These are phyloP conservation scores for Diorhabda carinulata DNA, from an alignment of 1,140 invertebrate species.

Conservation along the genomic window DNA sequence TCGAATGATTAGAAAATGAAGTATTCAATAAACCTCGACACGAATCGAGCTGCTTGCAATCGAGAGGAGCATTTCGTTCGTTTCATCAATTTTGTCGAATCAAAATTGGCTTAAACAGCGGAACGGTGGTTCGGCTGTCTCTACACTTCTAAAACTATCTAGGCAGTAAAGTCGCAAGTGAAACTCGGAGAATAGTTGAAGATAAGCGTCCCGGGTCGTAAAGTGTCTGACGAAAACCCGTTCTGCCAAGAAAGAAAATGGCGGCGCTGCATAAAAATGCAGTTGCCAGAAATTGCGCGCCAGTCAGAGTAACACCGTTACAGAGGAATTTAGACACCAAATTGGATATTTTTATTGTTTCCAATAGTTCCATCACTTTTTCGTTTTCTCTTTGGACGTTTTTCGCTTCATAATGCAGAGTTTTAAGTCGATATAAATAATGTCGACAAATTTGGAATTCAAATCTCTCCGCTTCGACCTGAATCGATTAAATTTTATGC, in stretches of 20 bases:
- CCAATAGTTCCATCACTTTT: slow-evolving; percentile 2
- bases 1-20: neutral
- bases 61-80: neutral
- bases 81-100: slow-evolving; percentile 2
- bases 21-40: slow-evolving; percentile 1
- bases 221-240: neutral
- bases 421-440: slow-evolving; percentile 1
- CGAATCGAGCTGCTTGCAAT: neutral
- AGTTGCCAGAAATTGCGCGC: slow-evolving; percentile 1
- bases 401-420: neutral
- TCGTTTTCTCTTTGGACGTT: neutral
- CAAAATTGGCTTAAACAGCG: slow-evolving; percentile 2
- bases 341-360: slow-evolving; percentile 3
- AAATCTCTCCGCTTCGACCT: neutral
- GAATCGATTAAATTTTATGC: too few relatives aligned
- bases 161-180: neutral
- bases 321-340: neutral
- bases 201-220: slow-evolving; percentile 1
- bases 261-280: neutral
- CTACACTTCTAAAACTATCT: slow-evolving; percentile 2
- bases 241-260: slow-evolving; percentile 2
- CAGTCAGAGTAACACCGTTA: neutral
- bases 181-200: neutral
- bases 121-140: neutral
- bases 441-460: neutral